Conservation (phyloP, 2,888 invertebrate genomes). For the Belgica antarctica region DNA sequence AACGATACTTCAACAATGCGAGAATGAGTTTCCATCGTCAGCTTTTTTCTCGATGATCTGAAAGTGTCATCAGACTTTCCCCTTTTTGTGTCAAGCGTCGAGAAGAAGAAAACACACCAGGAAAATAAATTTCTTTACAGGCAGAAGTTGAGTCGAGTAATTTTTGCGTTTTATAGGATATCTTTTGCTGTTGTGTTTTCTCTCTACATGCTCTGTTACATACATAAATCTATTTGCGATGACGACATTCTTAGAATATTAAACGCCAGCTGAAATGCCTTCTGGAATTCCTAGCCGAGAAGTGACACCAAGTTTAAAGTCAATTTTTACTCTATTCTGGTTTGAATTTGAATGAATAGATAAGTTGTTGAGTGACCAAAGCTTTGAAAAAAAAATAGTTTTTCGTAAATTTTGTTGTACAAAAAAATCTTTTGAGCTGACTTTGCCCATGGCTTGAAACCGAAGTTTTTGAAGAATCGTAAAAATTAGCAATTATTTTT, state of each 20-base stretch:
- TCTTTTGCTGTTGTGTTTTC: slow-evolving; percentile 1
- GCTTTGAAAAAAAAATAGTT: no score
- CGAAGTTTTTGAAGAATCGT: no score
- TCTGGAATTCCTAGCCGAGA: no score
- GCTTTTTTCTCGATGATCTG: neutral
- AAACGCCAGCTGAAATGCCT: no score
- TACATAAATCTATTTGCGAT: slow-evolving; percentile 38
- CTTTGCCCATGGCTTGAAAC: no score
- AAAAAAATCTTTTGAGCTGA: no score
- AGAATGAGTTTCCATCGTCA: neutral
- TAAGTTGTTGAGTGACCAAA: no score
- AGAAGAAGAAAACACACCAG: neutral
- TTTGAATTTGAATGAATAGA: no score
- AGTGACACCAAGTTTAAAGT: no score
- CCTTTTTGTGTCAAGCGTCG: neutral
- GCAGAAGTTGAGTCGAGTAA: neutral
- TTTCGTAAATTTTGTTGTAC: no score
- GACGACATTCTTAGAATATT: slow-evolving; percentile 25
- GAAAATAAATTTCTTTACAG: neutral
- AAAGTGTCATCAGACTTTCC: slow-evolving; percentile 1
- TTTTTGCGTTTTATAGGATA: neutral
- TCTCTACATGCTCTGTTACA: slow-evolving; percentile 16
- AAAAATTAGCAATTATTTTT: no score
- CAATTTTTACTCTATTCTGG: no score
- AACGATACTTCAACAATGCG: neutral